These are phyloP conservation scores for Vanacampus margaritifer DNA, from an alignment of 2,113 vertebrate species.

Conservation along the genomic window DNA sequence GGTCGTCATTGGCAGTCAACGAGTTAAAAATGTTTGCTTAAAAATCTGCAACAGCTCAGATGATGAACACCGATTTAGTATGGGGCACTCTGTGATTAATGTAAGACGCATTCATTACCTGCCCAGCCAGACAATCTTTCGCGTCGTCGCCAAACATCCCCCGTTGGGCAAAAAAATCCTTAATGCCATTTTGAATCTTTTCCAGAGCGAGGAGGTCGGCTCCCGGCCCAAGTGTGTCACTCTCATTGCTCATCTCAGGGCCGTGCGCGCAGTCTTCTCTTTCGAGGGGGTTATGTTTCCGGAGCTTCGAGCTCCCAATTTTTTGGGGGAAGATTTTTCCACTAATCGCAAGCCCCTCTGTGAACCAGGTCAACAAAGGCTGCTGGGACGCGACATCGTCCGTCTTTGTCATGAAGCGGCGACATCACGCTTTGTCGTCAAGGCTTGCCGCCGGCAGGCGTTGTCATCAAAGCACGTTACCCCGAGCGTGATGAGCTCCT, in stretches of 20 bases:
- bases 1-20: too few relatives aligned
- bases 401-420: neutral
- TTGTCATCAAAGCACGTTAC: neutral
- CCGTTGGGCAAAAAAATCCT: neutral
- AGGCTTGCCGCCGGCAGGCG: neutral
- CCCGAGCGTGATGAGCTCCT: neutral
- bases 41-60: too few relatives aligned
- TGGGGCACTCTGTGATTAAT: too few relatives aligned
- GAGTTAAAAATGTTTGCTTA: neutral
- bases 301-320: neutral
- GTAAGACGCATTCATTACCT: neutral
- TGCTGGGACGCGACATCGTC: neutral
- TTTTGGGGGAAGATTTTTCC: neutral
- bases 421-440: conserved; percentile 3
- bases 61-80: too few relatives aligned
- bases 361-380: neutral
- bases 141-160: neutral
- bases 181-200: conserved; percentile 7
- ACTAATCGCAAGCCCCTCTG: neutral
- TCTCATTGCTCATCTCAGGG: neutral
- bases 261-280: neutral
- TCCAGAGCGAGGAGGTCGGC: neutral
- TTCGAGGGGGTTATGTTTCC: neutral
- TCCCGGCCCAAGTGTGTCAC: neutral
- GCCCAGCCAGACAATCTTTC: neutral